Evolutionary conservation across 1,140 invertebrate species (phyloP), one percentile per base, ranked within the genome.

Genomic region (Prorops nasuta): DNA sequence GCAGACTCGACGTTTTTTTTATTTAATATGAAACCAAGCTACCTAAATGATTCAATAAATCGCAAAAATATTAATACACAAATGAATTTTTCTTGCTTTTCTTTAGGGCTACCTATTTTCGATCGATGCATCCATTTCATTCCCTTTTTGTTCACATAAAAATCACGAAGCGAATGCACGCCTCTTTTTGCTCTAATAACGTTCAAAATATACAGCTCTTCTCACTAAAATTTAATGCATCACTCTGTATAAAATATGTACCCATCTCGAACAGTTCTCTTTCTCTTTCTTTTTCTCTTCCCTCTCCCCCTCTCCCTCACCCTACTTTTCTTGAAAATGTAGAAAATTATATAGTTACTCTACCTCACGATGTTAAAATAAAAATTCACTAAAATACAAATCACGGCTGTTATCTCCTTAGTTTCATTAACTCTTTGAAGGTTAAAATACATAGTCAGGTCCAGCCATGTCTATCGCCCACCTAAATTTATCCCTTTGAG

Each of bases 401-500:
- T 41, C 53, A 44, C 45, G 48, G 44, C 47, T 58, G 41, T 28
- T 54, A 32, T 46, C 31, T 31, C 41, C 43, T 36, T 43, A 12
- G 54, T 60, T 53, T 47, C 44, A 41, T 44, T 36, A 38, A 37
- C 18, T 60, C 51, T 52, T 34, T 43, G 35, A 47, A 43, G 56
- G 67, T 86, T 90, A 91, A 83, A 92, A 92, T 49, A 88, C 72
- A 74, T 92, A 98, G 50, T 98, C 92, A 34, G 91, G 86, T 42
- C 89, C 91, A 55, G 95, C 94, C 98, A 99, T 99, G 69, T 99
- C 97, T 66, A 99, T 98, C 46, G 98, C 98, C 98, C 98, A 99
- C 64, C 93, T 84, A 81, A 99, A 99, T 79, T 99, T 99, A 64
- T 97, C 94, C 56, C 97, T 82, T 79, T 99, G 97, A 44, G 97